Conservation (phyloP, 2,113 vertebrate species). For the Sander vitreus region DNA sequence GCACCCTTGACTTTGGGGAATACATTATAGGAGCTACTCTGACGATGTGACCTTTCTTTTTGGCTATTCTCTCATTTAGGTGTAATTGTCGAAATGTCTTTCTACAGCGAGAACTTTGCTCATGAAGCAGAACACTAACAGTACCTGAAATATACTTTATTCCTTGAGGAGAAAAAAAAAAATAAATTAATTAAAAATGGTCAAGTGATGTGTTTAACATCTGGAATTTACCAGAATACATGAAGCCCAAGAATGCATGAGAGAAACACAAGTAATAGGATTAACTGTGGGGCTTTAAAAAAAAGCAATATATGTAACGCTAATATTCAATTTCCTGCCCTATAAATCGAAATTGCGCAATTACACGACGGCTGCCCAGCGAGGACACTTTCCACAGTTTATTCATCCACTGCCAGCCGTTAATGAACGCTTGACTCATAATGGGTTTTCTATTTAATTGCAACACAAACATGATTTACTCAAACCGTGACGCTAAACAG, state of each 20-base stretch:
- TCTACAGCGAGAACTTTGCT: background rate
- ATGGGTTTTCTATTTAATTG: conserved; percentile 40
- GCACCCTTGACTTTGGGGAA: conserved; percentile 43
- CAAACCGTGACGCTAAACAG: conserved; percentile 20
- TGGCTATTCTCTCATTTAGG: conserved; percentile 1
- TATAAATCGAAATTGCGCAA: conserved; percentile 57
- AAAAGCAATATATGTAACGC: conserved; percentile 59
- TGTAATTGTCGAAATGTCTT: conserved; percentile 20
- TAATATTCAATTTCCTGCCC: conserved; percentile 61
- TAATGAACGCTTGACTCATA: conserved; percentile 46
- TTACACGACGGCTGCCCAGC: conserved; percentile 57
- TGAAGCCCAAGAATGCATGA: conserved; percentile 16
- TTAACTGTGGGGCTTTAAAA: conserved; percentile 52
- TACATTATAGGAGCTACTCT: conserved; percentile 24
- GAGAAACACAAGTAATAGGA: conserved; percentile 61
- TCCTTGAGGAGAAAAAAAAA: background rate
- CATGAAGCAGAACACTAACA: background rate
- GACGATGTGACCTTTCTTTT: conserved; percentile 21
- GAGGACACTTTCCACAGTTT: conserved; percentile 41
- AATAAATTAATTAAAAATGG: too few relatives aligned
- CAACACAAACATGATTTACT: conserved; percentile 61
- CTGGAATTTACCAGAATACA: conserved; percentile 24
- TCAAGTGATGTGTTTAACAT: background rate
- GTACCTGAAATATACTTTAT: conserved; percentile 57
- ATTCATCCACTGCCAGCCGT: conserved; percentile 51